Base-by-base conservation (phyloP, 2,888 invertebrate species). In the Xanthorhoe spadicearia region DNA sequence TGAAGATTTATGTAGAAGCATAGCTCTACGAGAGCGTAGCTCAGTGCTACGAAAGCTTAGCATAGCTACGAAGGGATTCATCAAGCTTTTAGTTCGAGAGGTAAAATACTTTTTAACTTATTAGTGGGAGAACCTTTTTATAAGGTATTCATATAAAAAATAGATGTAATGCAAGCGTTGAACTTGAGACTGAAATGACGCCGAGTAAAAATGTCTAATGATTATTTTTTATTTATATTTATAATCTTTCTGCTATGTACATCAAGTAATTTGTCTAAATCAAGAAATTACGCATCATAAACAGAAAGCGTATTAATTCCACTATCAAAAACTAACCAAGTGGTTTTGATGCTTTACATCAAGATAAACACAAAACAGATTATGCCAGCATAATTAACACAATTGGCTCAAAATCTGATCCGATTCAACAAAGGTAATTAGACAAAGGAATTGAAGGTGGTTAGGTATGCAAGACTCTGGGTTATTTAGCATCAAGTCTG, bases 341-440 rank as follows among this genome's bases (percentile, higher is more conserved):
- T 32, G 6, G 32, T 5, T 32, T 32, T 32, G 8, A 48, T 6
- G 7, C 8, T 8, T 17, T 48, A 8, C 17, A 48, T 48, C 3
- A 48, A 1, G 46, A 46, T 54, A 18, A 35, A 50, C 50, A n/a
- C 38, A 1, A 50, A 55, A 62, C 35, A 58, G 58, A 61, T 58
- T 66, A 46, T 48, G 35, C 48, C 15, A 28, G 46, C 13, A 0
- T 60, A 61, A 50, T 53, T 53, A 49, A 55, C 56, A n/a, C 48
- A 52, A 61, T 61, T 57, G 15, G 13, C 7, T 32, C 10, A 46
- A 53, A 58, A 58, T 58, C 49, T 57, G 13, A 46, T 59, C 18
- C 15, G 9, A 23, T 57, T 43, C 38, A 6, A 51, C 66, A 57
- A 61, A 61, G 65, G 35, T 63, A 67, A 67, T 67, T 63, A 57